Evolutionary conservation across 2,113 vertebrate genomes (phyloP), one percentile per base, ranked within the genome.

Genomic region (Sylvia atricapilla): DNA sequence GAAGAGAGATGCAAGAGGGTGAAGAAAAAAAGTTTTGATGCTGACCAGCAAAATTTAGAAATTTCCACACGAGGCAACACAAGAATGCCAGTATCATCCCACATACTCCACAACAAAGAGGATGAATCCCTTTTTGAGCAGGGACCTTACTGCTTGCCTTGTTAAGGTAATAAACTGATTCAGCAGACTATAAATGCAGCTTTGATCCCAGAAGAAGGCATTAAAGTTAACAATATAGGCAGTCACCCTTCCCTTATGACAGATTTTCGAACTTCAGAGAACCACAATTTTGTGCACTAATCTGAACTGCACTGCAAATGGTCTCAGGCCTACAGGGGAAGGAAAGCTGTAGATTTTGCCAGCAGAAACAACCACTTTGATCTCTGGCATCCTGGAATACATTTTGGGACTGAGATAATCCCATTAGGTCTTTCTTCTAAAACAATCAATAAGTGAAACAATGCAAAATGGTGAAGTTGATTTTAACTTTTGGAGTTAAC

Each of bases 41-140:
- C 46, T 23, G 4, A 84, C 39, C 59, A 94, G 68, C 46, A 90
- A 93, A 89, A 67, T 6, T 11, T 33, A 77, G 35, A 63, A 7
- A 52, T 83, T 93, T 86, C 73, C 83, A 80, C 58, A 83, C 24
- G 27, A 87, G 43, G 91, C 73, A 72, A 66, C 18, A 43, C 0
- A 86, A 69, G 73, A 95, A 89, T 50, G 33, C 47, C 83, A 59
- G 28, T 30, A 79, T 49, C 85, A 84, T 75, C 63, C 80, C 77
- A 77, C 64, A 90, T 37, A 75, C 18, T 68, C 90, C 90, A 88
- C 84, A 95, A 91, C 44, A 93, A 94, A 90, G 72, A 77, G 10
- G 21, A 78, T 24, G 6, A 72, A 93, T 44, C 73, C 41, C 44
- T 93, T 72, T 87, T 46, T 58, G 23, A 88, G 72, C 60, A 76